These are phyloP conservation scores for Cataglyphis livida DNA, from an alignment of 2,888 invertebrate genomes.

Conservation along the genomic window DNA sequence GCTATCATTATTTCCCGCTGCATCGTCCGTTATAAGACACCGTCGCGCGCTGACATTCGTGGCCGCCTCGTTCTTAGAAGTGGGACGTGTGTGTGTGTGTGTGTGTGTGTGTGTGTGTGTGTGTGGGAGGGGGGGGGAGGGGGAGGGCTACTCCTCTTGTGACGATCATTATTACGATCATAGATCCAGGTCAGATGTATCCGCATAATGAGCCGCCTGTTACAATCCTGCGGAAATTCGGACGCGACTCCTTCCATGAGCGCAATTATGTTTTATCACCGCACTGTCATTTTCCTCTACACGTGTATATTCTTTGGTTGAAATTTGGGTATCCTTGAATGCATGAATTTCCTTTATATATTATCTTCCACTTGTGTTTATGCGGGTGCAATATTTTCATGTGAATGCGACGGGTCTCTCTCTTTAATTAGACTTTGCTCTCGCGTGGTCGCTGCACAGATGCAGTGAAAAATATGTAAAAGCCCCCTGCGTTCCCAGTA, in stretches of 20 bases:
- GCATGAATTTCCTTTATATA: background rate
- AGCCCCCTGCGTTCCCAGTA: background rate
- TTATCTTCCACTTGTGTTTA: too few relatives aligned
- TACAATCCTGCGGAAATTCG: slow-evolving; percentile 59
- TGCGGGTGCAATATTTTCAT: background rate
- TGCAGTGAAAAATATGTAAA: slow-evolving; percentile 1
- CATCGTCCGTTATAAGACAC: slow-evolving; percentile 67
- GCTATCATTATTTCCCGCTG: slow-evolving; percentile 70
- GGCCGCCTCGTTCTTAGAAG: slow-evolving; percentile 57
- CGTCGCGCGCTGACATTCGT: slow-evolving; percentile 62
- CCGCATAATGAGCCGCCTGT: slow-evolving; percentile 73
- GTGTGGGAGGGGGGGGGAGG: too few relatives aligned
- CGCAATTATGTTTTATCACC: slow-evolving; percentile 27
- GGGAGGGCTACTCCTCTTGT: slow-evolving; percentile 43
- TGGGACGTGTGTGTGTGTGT: slow-evolving; percentile 49
- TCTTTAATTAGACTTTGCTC: slow-evolving; percentile 3
- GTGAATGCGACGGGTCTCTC: background rate
- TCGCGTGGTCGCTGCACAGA: background rate
- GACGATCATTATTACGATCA: slow-evolving; percentile 68
- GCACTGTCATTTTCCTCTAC: slow-evolving; percentile 29
- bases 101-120: slow-evolving; percentile 14
- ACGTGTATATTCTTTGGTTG: background rate
- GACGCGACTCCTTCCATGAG: slow-evolving; percentile 61
- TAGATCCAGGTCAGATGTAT: slow-evolving; percentile 75
- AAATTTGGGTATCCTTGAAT: background rate